A percentile compares a stretch with the other conserved stretches of the same genome.
Evolutionary conservation across 1,140 invertebrate genomes (phyloP).

Genomic region (Laodelphax striatellus): DNA sequence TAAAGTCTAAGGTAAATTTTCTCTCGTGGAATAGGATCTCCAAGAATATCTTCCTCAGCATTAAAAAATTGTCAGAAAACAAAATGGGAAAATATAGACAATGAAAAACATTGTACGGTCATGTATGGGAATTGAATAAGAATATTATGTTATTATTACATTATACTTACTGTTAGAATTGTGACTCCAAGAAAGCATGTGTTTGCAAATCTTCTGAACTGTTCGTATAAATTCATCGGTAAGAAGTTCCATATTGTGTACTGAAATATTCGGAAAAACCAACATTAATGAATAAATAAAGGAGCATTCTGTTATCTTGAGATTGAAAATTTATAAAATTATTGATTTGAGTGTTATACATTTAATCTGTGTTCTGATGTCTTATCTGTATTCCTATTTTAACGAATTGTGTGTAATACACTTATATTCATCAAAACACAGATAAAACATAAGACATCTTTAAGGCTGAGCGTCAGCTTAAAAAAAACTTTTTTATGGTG

Average conservation of each 20-base stretch:
- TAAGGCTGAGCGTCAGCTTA: not conserved
- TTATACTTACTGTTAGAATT: slow-evolving; percentile 56
- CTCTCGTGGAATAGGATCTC: too few relatives aligned
- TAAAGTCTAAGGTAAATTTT: too few relatives aligned
- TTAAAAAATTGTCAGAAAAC: too few relatives aligned
- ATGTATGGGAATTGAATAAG: too few relatives aligned
- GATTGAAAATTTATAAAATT: not conserved
- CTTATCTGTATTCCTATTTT: too few relatives aligned
- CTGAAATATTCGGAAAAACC: slow-evolving; percentile 29
- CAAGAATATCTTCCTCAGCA: too few relatives aligned
- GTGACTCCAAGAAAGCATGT: slow-evolving; percentile 71
- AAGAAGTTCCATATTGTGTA: slow-evolving; percentile 72
- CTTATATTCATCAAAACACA: not conserved
- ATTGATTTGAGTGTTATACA: not conserved
- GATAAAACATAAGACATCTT: not conserved
- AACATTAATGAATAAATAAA: not conserved
- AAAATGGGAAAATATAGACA: too few relatives aligned
- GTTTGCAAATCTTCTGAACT: slow-evolving; percentile 73
- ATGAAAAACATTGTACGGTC: too few relatives aligned
- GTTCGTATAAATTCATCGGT: slow-evolving; percentile 73
- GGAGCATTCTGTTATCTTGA: not conserved
- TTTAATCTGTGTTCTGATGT: too few relatives aligned
- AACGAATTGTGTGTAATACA: too few relatives aligned
- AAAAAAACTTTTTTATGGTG: too few relatives aligned
- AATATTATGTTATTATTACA: too few relatives aligned